These are phyloP conservation scores for Aplodontia rufa DNA, from an alignment of 2,113 vertebrate genomes.

Conservation along the genomic window DNA sequence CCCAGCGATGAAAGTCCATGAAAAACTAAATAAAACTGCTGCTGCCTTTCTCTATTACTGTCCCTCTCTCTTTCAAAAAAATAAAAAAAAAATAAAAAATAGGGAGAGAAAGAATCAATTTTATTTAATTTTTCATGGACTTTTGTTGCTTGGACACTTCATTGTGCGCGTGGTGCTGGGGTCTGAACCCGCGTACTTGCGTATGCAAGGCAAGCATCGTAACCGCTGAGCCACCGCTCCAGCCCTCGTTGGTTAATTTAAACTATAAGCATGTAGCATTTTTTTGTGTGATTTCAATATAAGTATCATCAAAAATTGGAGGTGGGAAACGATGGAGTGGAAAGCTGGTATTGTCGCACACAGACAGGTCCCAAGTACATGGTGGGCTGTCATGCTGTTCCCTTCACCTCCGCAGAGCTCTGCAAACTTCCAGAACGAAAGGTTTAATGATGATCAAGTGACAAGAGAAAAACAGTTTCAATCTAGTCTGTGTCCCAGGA, in stretches of 20 bases:
- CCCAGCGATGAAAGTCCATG: too few species aligned
- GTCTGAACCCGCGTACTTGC: too few species aligned
- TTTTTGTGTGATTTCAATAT: neutral
- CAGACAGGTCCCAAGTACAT: fast-evolving
- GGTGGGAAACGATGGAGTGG: neutral
- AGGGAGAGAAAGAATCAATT: too few species aligned
- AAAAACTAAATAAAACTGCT: too few species aligned
- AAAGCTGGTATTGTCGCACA: neutral
- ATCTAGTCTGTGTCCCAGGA: neutral
- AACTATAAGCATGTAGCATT: neutral
- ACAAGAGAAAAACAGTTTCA: neutral
- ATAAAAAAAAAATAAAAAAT: too few species aligned
- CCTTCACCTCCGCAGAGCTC: neutral
- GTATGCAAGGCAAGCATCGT: too few species aligned
- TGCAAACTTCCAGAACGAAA: neutral
- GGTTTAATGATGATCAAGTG: neutral
- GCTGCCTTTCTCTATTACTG: too few species aligned
- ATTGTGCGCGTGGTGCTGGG: too few species aligned
- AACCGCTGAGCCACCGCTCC: too few species aligned
- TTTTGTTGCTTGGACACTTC: too few species aligned
- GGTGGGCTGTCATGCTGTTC: fast-evolving
- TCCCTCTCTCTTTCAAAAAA: too few species aligned
- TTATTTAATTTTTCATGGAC: too few species aligned
- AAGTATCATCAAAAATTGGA: neutral
- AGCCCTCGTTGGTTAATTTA: neutral